A percentile compares a stretch with the other conserved stretches of the same genome.
phyloP scores from a whole-genome alignment of 2,888 invertebrate genomes.

The Seira ritae region DNA sequence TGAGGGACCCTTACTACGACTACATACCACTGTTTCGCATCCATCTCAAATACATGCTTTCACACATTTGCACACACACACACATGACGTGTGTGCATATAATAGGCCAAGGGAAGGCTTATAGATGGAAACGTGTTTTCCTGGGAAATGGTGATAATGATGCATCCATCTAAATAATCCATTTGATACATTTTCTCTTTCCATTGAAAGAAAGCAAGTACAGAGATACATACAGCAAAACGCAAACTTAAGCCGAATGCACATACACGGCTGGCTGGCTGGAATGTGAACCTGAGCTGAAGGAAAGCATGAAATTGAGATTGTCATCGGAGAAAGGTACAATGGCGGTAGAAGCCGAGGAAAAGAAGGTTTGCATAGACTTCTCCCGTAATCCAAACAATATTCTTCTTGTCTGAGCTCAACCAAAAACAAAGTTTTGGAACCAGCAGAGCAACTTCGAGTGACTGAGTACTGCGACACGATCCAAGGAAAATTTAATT shows the following conservation, averaged over 20 bases:
- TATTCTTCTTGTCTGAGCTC: not conserved
- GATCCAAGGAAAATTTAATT: not conserved
- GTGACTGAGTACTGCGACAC: no score
- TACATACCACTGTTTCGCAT: no score
- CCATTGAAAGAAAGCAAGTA: not conserved
- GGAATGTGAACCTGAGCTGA: not conserved
- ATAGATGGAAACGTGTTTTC: not conserved
- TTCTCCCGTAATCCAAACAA: not conserved
- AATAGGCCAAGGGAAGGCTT: not conserved
- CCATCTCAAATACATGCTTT: not conserved
- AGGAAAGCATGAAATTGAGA: conserved; percentile 26
- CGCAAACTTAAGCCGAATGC: no score
- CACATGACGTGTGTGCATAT: not conserved
- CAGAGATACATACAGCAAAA: no score
- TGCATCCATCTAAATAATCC: conserved; percentile 13
- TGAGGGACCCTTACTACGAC: not conserved
- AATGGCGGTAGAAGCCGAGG: conserved; percentile 36
- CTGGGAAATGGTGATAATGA: not conserved
- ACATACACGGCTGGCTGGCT: no score
- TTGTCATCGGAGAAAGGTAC: conserved; percentile 31
- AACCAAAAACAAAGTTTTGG: not conserved
- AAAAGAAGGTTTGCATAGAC: not conserved
- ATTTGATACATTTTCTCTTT: not conserved
- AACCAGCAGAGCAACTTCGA: no score
- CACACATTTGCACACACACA: not conserved